phyloP scores from a whole-genome alignment of 2,888 invertebrate species.

The Dromius quadrimaculatus region DNA sequence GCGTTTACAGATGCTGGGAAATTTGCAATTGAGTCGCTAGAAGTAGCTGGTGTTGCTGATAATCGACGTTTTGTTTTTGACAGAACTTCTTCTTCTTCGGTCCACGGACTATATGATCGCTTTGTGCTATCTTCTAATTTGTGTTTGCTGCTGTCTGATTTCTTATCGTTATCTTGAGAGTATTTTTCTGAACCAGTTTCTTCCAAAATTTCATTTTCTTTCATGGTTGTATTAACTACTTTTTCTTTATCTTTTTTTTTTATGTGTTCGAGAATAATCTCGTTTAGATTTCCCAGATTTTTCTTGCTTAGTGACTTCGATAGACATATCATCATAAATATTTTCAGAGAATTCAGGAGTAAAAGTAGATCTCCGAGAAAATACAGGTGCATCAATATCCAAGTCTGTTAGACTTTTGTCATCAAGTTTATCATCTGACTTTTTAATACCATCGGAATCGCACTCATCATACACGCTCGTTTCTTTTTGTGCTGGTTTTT shows the following conservation, averaged over 20 bases:
- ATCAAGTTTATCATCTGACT: constrained; percentile 55
- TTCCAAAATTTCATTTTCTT: constrained; percentile 57
- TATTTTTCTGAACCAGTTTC: constrained; percentile 58
- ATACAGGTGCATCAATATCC: constrained; percentile 42
- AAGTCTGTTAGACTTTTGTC: constrained; percentile 46
- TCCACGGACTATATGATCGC: constrained; percentile 71
- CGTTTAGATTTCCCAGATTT: constrained; percentile 73
- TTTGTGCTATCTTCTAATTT: constrained; percentile 67
- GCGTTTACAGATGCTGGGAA: constrained; percentile 69
- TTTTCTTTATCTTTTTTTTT: constrained; percentile 67
- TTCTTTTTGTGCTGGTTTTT: too few relatives aligned
- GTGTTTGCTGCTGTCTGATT: constrained; percentile 58
- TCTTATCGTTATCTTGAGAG: constrained; percentile 59
- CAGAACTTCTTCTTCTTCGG: constrained; percentile 68
- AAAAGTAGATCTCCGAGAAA: constrained; percentile 55
- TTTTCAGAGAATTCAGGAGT: constrained; percentile 61
- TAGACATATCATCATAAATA: constrained; percentile 70
- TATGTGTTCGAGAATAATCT: constrained; percentile 72
- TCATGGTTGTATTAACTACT: constrained; percentile 59
- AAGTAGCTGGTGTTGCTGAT: constrained; percentile 68
- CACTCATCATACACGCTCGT: constrained; percentile 54
- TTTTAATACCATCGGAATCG: constrained; percentile 57
- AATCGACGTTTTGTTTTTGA: constrained; percentile 60
- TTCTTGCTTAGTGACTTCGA: constrained; percentile 73
- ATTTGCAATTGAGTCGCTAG: constrained; percentile 75